A percentile compares a stretch with the other conserved stretches of the same genome.
Conservation (phyloP, 2,888 invertebrate species). For the Celastrina argiolus region DNA sequence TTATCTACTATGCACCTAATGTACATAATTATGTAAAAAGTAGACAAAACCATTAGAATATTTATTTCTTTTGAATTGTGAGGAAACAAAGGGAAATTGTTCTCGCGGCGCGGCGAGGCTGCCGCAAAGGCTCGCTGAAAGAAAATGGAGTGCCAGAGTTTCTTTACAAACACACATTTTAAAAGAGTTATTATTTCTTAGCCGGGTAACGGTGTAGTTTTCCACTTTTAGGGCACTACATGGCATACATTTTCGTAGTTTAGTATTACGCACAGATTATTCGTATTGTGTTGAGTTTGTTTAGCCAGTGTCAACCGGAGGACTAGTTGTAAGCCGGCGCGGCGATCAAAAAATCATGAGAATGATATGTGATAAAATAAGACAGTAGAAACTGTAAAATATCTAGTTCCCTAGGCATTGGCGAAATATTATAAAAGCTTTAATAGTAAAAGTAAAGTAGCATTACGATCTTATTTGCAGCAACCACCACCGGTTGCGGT, state of each 20-base stretch:
- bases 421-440: too few relatives aligned
- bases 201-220: background rate
- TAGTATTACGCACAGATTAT: too few relatives aligned
- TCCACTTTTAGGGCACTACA: background rate
- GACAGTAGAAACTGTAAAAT: too few relatives aligned
- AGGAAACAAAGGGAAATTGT: constrained; percentile 8
- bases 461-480: too few relatives aligned
- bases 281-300: background rate
- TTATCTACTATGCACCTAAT: too few relatives aligned
- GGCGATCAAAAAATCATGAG: too few relatives aligned
- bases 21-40: background rate
- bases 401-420: too few relatives aligned
- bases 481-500: too few relatives aligned
- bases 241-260: too few relatives aligned
- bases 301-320: background rate
- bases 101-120: constrained; percentile 3
- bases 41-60: background rate
- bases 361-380: too few relatives aligned
- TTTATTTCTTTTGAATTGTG: background rate
- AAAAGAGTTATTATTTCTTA: constrained; percentile 9
- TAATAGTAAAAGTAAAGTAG: too few relatives aligned
- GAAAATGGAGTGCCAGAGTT: constrained; percentile 11
- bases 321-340: background rate
- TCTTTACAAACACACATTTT: background rate
- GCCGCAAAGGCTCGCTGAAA: constrained; percentile 11